Conservation (phyloP, 2,113 vertebrate genomes). For the Myotis davidii region DNA sequence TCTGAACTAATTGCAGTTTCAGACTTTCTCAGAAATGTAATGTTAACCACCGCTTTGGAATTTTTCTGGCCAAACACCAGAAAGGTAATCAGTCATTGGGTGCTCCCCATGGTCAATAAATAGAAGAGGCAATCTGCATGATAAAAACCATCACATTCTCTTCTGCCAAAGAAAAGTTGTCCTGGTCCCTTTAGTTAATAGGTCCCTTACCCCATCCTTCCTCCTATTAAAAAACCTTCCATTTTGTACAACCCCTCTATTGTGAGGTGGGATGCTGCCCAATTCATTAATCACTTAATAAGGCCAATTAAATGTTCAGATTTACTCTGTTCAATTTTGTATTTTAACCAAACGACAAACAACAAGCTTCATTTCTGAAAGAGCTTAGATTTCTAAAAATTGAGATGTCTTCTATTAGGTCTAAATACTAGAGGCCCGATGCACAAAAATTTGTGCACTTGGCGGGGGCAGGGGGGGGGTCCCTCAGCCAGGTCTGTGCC, state of each 20-base stretch:
- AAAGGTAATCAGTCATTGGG: background rate
- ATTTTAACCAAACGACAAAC: background rate
- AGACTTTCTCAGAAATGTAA: background rate
- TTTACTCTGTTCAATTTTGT: background rate
- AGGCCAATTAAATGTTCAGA: background rate
- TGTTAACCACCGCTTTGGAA: background rate
- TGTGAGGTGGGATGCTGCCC: background rate
- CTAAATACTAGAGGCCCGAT: background rate
- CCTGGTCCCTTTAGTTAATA: background rate
- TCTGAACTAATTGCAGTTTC: background rate
- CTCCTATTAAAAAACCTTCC: background rate
- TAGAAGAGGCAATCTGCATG: background rate
- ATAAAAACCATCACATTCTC: background rate
- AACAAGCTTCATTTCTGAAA: background rate
- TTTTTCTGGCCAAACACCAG: background rate
- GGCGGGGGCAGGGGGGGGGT: too few species aligned
- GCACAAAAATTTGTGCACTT: too few species aligned
- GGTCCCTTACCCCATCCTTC: background rate
- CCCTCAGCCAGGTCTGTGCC: too few species aligned
- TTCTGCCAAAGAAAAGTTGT: background rate
- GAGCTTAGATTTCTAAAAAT: background rate
- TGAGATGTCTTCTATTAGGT: background rate
- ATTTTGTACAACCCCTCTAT: background rate
- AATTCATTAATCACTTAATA: background rate
- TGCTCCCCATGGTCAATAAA: background rate